A percentile compares a stretch with the other conserved stretches of the same genome.
Evolutionary conservation across 2,113 vertebrate species (phyloP).

Genomic region (Sceloporus tristichus): DNA sequence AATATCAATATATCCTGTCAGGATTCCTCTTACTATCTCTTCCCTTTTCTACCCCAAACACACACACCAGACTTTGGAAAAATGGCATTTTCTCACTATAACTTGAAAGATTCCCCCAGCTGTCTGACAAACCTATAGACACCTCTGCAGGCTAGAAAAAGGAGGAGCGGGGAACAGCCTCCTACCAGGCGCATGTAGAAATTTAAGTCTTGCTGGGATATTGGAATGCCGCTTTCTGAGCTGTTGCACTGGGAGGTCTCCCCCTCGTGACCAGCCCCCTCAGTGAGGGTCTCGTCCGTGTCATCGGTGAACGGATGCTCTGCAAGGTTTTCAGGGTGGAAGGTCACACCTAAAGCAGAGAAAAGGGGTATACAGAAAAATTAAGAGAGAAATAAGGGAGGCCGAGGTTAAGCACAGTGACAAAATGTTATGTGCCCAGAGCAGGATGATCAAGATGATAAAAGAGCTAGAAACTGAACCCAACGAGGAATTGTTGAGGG

Average conservation of each 20-base stretch:
- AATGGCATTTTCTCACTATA: too few species aligned
- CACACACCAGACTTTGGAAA: neutral
- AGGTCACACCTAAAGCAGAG: conserved; percentile 20
- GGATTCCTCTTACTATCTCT: too few species aligned
- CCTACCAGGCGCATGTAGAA: conserved; percentile 70
- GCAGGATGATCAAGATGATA: too few species aligned
- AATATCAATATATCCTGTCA: too few species aligned
- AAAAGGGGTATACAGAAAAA: conserved; percentile 4
- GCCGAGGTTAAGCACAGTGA: too few species aligned
- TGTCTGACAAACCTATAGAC: too few species aligned
- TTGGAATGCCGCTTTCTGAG: conserved; percentile 26
- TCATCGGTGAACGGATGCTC: conserved; percentile 71
- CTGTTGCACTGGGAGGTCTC: conserved; percentile 23
- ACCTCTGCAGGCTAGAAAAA: neutral
- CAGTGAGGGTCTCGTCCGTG: neutral
- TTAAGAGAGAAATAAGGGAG: neutral
- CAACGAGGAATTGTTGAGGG: too few species aligned
- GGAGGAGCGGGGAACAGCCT: neutral
- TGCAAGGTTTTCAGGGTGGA: conserved; percentile 50
- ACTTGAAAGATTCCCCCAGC: too few species aligned
- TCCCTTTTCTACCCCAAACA: neutral
- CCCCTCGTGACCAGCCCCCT: conserved; percentile 1
- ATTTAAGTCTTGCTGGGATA: conserved; percentile 54
- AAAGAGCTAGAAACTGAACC: too few species aligned
- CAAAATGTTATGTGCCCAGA: too few species aligned